Base-by-base conservation (phyloP, 2,113 vertebrate genomes). In the Chaetodon auriga region DNA sequence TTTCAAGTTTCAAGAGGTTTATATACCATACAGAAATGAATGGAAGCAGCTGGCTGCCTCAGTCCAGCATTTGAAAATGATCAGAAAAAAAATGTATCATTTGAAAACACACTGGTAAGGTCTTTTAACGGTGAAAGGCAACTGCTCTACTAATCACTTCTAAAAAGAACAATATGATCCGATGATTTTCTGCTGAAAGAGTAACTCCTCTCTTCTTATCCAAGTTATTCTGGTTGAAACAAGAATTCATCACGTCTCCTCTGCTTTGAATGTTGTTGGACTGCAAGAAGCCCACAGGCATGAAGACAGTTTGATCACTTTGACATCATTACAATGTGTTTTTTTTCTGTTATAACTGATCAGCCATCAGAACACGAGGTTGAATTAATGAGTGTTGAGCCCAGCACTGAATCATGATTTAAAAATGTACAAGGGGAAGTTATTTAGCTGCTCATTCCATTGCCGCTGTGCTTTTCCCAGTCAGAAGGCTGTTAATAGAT, bases 351-450 rank as follows among this genome's bases (percentile, higher is more conserved):
- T 53, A 5, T 45, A 53, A 78, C 72, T 72, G 36, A 60, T 60
- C 57, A 74, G 72, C 72, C 68, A 41, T 77, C 1, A 45, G 58
- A 81, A 58, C 61, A 75, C 4, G 60, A 75, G 75, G 48, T 60
- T 75, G 69, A 82, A 80, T 76, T 77, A 68, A 57, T 77, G 77
- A 80, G 73, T 36, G 80, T 60, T 46, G n/a, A 70, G 60, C 25
- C 53, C 30, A 38, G 23, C 10, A 2, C 63, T 88, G 87, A 87
- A 49, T 89, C 87, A 83, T 25, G 60, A 45, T 55, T 38, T 45
- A 48, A 74, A 91, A 81, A 89, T 72, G 72, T 74, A 51, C 63
- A 51, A 63, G 21, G 65, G 70, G 68, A 71, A 79, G 74, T 62
- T 49, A 46, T 77, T 41, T 36, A 46, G 48, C 45, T 10, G 36